Evolutionary conservation across 2,113 vertebrate genomes (phyloP), one percentile per base, ranked within the genome.

Genomic region (Centropus bengalensis): DNA sequence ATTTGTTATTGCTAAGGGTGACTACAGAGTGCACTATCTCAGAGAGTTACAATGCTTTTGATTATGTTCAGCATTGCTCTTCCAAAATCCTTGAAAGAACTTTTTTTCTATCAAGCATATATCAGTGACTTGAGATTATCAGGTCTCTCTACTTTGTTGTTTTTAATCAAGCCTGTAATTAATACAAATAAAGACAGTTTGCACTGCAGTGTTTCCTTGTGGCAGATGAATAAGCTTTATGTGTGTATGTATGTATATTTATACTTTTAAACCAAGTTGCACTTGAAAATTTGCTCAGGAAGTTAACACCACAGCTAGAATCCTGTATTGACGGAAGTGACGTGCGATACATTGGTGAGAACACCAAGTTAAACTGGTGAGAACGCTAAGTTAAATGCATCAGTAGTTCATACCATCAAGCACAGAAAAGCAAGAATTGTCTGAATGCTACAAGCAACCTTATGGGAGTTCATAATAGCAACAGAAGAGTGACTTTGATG

Each of bases 391-490:
- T 87, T 82, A 85, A 91, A 94, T 40, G 32, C 47, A 82, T 70
- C n/a, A 84, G 9, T 95, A 95, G 85, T 89, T 96, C 81, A 97
- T 94, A 97, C 82, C 93, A 85, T 79, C 91, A 92, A 97, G 82
- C 78, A 94, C 94, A 94, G 63, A 56, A 83, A 95, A 93, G 36
- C 51, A 88, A 60, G 55, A 94, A 81, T 75, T 91, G 44, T 96
- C 88, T 90, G 83, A 94, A 88, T 44, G 47, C 74, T 74, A 84
- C 22, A 63, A 95, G 93, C 77, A 97, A 91, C 75, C 77, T 49
- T 87, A 70, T 56, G 27, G 88, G 74, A 91, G 52, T 80, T 92
- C 88, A 94, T 64, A 93, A 93, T 24, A 91, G 69, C 93, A 95
- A 86, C 64, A 73, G 21, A 67, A 58, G n/a, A 93, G 76, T 94